phyloP scores from a whole-genome alignment of 1,140 invertebrate genomes.

The Diploscapter pachys region DNA sequence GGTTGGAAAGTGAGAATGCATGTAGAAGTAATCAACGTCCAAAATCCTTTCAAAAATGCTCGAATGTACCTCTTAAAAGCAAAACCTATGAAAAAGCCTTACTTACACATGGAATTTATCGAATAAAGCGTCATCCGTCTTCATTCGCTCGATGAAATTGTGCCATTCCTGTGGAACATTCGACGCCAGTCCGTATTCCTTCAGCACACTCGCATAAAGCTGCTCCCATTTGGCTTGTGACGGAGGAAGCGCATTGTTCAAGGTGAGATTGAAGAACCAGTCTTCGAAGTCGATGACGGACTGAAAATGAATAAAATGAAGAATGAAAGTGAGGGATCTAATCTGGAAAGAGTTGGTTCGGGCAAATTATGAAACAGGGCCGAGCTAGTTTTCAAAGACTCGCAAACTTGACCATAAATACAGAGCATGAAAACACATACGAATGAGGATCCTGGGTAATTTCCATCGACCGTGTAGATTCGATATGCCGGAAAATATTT shows the following conservation, averaged over 20 bases:
- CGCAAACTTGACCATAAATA: background rate
- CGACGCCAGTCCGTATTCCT: background rate
- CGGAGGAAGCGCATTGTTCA: too few species aligned
- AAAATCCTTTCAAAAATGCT: too few species aligned
- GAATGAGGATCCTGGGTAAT: constrained; percentile 47
- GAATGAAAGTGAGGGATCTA: background rate
- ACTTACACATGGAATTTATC: constrained; percentile 18
- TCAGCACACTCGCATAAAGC: background rate
- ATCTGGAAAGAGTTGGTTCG: background rate
- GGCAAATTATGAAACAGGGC: background rate
- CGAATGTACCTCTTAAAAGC: too few species aligned
- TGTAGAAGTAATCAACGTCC: too few species aligned
- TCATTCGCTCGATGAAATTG: constrained; percentile 28
- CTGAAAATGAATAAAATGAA: constrained; percentile 19
- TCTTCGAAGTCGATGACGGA: constrained; percentile 47
- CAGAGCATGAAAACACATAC: constrained; percentile 22
- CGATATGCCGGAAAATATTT: constrained; percentile 89
- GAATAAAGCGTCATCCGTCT: constrained; percentile 23
- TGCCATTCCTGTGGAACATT: constrained; percentile 21
- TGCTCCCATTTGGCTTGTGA: constrained; percentile 8
- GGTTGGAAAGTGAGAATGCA: too few species aligned
- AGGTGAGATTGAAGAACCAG: constrained; percentile 44
- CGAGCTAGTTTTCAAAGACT: background rate
- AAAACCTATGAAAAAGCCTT: background rate
- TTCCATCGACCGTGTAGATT: constrained; percentile 88